phyloP scores from a whole-genome alignment of 1,140 invertebrate genomes.

The Mya arenaria region DNA sequence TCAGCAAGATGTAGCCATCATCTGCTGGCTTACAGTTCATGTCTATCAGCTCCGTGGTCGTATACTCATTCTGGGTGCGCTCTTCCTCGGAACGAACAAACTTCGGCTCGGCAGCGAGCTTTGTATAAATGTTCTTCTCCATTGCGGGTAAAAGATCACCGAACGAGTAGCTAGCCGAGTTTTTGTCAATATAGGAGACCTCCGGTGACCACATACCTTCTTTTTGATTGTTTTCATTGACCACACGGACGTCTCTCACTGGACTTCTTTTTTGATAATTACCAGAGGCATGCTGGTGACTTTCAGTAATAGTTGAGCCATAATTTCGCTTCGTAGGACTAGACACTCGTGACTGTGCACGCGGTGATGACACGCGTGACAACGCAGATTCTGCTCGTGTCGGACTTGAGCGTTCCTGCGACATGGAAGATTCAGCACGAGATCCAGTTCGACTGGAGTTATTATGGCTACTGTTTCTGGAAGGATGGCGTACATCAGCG shows the following conservation, averaged over 20 bases:
- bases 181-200: slow-evolving; percentile 20
- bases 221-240: slow-evolving; percentile 21
- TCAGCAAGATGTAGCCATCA: slow-evolving; percentile 34
- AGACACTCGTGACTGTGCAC: too few species aligned
- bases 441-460: neutral
- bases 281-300: too few species aligned
- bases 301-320: too few species aligned
- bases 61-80: neutral
- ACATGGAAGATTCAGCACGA: neutral
- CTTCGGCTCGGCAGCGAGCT: neutral
- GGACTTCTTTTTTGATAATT: neutral
- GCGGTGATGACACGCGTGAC: neutral
- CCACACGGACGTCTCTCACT: slow-evolving; percentile 32
- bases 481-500: neutral
- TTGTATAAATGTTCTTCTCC: slow-evolving; percentile 46
- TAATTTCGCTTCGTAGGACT: too few species aligned
- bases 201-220: slow-evolving; percentile 45
- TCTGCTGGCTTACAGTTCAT: slow-evolving; percentile 7
- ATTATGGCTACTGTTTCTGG: neutral
- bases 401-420: neutral
- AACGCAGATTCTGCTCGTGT: neutral
- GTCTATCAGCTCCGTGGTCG: slow-evolving; percentile 24
- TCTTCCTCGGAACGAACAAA: neutral
- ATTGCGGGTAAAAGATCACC: slow-evolving; percentile 44
- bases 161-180: slow-evolving; percentile 27